These are phyloP conservation scores for Xestia ashworthii DNA, from an alignment of 2,888 invertebrate genomes.

Conservation along the genomic window DNA sequence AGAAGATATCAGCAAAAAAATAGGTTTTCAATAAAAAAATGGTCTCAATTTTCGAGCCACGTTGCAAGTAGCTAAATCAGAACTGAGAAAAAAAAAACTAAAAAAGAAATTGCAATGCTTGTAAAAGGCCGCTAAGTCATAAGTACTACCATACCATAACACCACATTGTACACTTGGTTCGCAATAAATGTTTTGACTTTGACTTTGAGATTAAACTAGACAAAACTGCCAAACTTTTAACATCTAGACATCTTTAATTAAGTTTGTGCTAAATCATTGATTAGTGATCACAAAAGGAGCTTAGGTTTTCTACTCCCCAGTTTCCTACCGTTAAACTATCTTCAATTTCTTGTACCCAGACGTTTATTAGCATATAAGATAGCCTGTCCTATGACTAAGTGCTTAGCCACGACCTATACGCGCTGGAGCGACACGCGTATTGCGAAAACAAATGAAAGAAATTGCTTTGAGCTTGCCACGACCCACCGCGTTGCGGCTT, in stretches of 20 bases:
- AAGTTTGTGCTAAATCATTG: not conserved
- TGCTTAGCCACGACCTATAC: not conserved
- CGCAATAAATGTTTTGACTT: too few species aligned
- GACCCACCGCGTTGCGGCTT: not conserved
- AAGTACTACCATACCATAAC: too few species aligned
- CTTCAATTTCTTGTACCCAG: not conserved
- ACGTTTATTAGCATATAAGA: constrained; percentile 20
- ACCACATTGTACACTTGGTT: too few species aligned
- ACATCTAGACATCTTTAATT: constrained; percentile 4
- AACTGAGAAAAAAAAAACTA: too few species aligned
- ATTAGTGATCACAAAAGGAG: not conserved
- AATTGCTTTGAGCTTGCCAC: not conserved
- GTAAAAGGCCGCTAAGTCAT: too few species aligned
- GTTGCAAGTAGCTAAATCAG: too few species aligned
- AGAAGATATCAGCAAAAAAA: not conserved
- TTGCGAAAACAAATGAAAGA: not conserved
- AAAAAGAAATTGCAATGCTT: too few species aligned
- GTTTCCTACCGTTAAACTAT: not conserved
- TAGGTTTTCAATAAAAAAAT: not conserved
- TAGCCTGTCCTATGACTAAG: not conserved
- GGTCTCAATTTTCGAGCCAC: not conserved
- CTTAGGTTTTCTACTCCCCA: not conserved
- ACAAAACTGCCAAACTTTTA: constrained; percentile 10
- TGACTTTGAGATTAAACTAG: too few species aligned
- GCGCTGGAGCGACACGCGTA: not conserved